Conservation (phyloP, 1,140 invertebrate genomes). For the Nylanderia fulva region DNA sequence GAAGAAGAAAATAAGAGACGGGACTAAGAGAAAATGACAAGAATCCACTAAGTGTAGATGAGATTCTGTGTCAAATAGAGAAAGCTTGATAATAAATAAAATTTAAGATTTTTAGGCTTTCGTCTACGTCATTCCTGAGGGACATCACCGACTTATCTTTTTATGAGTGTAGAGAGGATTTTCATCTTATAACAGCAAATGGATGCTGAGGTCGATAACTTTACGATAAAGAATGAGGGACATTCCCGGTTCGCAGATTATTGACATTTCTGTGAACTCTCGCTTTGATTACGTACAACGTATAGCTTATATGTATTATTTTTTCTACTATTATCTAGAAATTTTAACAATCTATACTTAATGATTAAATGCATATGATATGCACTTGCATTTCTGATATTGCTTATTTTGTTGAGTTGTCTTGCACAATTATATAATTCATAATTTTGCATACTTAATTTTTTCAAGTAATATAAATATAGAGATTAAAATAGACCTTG, state of each 20-base stretch:
- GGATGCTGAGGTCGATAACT: neutral
- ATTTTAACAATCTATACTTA: neutral
- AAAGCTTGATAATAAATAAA: neutral
- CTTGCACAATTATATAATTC: neutral
- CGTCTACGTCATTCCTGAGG: neutral
- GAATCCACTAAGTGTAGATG: neutral
- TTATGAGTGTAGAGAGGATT: neutral
- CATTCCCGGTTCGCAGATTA: neutral
- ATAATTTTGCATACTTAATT: neutral
- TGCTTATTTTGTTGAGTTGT: neutral
- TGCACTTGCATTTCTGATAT: neutral
- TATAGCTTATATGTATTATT: constrained; percentile 6
- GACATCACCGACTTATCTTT: constrained; percentile 4
- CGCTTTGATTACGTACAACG: neutral
- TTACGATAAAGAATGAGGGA: neutral
- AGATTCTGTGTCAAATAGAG: neutral
- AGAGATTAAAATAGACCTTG: neutral
- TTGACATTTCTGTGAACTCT: constrained; percentile 1
- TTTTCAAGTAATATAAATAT: neutral
- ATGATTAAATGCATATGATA: neutral
- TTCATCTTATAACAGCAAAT: neutral
- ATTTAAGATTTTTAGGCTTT: neutral
- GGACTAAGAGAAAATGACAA: neutral
- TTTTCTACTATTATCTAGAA: constrained; percentile 22
- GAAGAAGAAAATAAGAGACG: neutral